These are phyloP conservation scores for Larimichthys crocea DNA, from an alignment of 2,113 vertebrate species.

Conservation along the genomic window DNA sequence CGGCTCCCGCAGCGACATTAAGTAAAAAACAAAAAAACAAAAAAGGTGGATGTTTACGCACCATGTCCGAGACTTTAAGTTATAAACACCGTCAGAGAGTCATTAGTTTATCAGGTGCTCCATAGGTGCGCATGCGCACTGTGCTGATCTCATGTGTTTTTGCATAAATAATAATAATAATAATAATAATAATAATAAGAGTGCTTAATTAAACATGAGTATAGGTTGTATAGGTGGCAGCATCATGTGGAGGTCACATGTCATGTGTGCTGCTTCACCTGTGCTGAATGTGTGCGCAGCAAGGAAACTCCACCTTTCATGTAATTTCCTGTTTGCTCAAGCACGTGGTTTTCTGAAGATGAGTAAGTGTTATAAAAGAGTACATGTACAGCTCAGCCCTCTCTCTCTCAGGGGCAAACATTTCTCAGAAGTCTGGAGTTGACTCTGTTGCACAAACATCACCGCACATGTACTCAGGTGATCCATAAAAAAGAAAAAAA, in stretches of 20 bases:
- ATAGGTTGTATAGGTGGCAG: background rate
- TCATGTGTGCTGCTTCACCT: background rate
- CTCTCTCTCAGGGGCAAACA: background rate
- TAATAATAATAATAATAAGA: too few relatives aligned
- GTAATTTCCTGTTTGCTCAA: conserved; percentile 26
- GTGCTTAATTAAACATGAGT: too few relatives aligned
- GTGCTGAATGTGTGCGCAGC: too few relatives aligned
- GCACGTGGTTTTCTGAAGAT: background rate
- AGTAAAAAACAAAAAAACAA: too few relatives aligned
- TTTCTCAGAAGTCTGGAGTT: conserved; percentile 6
- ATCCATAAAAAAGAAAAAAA: too few relatives aligned
- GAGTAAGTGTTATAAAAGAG: background rate
- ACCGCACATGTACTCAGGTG: background rate
- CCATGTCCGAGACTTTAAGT: background rate
- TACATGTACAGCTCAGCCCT: too few relatives aligned
- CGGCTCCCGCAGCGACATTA: rapidly evolving
- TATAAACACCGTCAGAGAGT: background rate
- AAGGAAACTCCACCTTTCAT: conserved; percentile 22
- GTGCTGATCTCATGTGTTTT: background rate
- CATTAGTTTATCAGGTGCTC: background rate
- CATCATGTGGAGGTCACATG: background rate
- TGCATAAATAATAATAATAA: background rate
- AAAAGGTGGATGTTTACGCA: background rate
- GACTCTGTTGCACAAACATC: background rate
- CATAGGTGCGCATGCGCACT: conserved; percentile 44